Conservation (phyloP, 2,888 invertebrate species). For the Candidula unifasciata region DNA sequence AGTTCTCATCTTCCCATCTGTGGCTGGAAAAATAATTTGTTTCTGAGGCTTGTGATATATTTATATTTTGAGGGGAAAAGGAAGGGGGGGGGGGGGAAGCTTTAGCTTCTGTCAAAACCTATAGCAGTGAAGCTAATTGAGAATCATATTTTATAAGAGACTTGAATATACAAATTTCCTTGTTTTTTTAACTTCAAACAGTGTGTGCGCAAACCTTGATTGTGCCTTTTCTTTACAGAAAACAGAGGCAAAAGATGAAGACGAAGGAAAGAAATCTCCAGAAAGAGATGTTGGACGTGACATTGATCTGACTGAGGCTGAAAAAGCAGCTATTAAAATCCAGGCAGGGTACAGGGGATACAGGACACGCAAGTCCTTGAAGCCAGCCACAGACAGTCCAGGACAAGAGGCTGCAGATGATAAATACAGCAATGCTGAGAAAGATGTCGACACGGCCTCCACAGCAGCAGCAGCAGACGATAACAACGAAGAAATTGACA, state of each 20-base stretch:
- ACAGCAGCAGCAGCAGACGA: background rate
- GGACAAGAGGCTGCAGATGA: background rate
- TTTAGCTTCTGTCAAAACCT: no score
- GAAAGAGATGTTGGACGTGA: background rate
- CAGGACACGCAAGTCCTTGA: slow-evolving; percentile 61
- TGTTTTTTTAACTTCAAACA: background rate
- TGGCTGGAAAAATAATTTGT: no score
- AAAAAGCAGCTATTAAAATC: slow-evolving; percentile 74
- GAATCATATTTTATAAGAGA: no score
- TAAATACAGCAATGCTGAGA: background rate
- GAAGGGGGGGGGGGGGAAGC: no score
- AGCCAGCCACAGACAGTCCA: slow-evolving; percentile 46
- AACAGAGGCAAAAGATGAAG: background rate
- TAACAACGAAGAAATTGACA: slow-evolving; percentile 67
- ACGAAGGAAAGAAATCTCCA: background rate
- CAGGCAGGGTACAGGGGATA: slow-evolving; percentile 74
- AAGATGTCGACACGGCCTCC: background rate
- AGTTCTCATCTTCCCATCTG: no score
- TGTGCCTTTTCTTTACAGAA: background rate
- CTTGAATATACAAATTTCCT: background rate
- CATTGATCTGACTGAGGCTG: slow-evolving; percentile 70
- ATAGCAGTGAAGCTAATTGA: no score
- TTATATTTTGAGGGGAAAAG: no score
- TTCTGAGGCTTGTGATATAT: no score
- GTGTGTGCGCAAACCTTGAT: background rate